phyloP scores from a whole-genome alignment of 2,113 vertebrate species.

The Barbus barbus region DNA sequence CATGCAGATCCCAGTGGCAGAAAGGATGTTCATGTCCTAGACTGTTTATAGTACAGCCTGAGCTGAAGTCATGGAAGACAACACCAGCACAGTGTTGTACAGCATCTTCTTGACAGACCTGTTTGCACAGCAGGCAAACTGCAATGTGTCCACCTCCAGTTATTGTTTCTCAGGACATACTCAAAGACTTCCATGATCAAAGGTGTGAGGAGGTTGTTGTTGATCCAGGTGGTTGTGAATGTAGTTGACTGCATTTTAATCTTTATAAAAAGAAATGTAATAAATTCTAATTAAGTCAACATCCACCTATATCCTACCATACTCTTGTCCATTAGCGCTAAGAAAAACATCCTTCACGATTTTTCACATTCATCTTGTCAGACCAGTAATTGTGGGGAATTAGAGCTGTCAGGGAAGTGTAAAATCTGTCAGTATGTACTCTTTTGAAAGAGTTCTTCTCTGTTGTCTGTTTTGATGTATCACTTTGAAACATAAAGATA shows the following conservation, averaged over 20 bases:
- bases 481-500: neutral
- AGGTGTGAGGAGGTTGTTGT: neutral
- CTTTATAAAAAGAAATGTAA: neutral
- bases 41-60: neutral
- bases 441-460: too few relatives aligned
- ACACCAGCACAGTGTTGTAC: neutral
- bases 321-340: too few relatives aligned
- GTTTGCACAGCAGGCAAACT: neutral
- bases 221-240: neutral
- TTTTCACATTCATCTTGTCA: neutral
- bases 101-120: neutral
- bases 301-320: neutral
- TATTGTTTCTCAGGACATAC: neutral
- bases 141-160: neutral
- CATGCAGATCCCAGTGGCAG: constrained; percentile 3
- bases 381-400: neutral
- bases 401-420: neutral
- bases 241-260: neutral
- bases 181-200: neutral
- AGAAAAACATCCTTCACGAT: neutral
- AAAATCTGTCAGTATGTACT: neutral
- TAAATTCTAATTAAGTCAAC: neutral
- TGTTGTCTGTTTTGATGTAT: too few relatives aligned
- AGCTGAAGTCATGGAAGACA: neutral
- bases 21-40: neutral